These are phyloP conservation scores for Sebastes itinus DNA, from an alignment of 2,797 vertebrate species.

Conservation along the genomic window DNA sequence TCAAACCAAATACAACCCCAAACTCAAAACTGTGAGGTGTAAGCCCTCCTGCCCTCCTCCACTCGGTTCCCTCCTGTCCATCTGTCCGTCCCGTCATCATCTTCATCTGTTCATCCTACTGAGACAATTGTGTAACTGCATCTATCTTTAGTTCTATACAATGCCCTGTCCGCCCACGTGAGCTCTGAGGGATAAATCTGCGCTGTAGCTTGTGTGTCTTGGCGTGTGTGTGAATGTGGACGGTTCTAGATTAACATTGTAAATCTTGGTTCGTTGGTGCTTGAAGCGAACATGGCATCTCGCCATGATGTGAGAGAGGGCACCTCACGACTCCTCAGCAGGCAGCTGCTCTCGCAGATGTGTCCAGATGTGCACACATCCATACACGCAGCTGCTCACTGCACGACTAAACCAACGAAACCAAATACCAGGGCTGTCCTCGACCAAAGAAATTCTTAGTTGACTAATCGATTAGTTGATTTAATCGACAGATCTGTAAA, in stretches of 20 bases:
- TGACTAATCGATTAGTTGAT: too few relatives aligned
- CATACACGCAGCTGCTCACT: background rate
- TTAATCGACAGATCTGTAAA: too few relatives aligned
- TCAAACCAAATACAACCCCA: background rate
- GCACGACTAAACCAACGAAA: background rate
- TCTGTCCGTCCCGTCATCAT: slow-evolving; percentile 46
- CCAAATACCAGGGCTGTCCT: background rate
- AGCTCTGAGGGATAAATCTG: background rate
- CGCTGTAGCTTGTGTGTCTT: slow-evolving; percentile 2
- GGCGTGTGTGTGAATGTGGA: background rate
- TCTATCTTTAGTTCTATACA: background rate
- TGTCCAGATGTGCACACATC: slow-evolving; percentile 38
- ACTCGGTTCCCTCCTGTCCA: slow-evolving; percentile 29
- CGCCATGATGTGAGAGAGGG: slow-evolving; percentile 14
- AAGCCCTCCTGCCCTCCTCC: background rate
- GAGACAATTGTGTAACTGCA: slow-evolving; percentile 7
- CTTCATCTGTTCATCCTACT: slow-evolving; percentile 38
- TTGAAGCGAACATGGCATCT: slow-evolving; percentile 31
- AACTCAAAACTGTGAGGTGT: slow-evolving; percentile 43
- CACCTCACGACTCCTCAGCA: slow-evolving; percentile 5
- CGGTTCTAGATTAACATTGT: slow-evolving; percentile 48
- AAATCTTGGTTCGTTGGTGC: slow-evolving; percentile 42
- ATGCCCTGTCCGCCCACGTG: background rate
- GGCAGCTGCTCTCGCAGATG: slow-evolving; percentile 13
- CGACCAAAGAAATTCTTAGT: background rate